These are phyloP conservation scores for Pygoscelis adeliae DNA, from an alignment of 2,113 vertebrate genomes.

Conservation along the genomic window DNA sequence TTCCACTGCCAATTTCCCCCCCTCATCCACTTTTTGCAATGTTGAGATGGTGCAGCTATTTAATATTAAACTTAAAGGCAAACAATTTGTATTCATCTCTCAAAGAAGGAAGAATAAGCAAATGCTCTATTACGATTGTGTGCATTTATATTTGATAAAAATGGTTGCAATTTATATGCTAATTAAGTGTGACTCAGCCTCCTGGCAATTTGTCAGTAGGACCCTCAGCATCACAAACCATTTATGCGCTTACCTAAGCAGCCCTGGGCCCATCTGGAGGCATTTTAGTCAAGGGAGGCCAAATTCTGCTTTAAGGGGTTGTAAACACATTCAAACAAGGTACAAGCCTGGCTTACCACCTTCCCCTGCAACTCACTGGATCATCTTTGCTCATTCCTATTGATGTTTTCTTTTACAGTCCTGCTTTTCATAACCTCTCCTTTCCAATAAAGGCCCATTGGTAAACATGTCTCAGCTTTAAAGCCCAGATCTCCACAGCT, in stretches of 20 bases:
- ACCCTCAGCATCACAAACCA: constrained; percentile 11
- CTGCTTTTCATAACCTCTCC: background rate
- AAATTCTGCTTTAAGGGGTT: background rate
- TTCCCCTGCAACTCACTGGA: accelerated
- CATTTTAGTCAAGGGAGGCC: background rate
- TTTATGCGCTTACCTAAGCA: background rate
- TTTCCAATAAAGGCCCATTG: background rate
- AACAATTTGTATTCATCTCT: constrained; percentile 64
- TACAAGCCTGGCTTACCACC: background rate
- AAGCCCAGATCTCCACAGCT: background rate
- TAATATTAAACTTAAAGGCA: constrained; percentile 51
- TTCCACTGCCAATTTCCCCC: background rate
- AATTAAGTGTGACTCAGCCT: constrained; percentile 61
- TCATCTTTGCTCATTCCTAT: background rate
- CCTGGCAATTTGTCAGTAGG: constrained; percentile 35
- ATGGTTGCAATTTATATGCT: constrained; percentile 73
- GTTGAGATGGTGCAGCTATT: background rate
- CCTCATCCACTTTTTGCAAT: background rate
- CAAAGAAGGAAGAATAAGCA: constrained; percentile 61
- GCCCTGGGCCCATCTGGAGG: background rate
- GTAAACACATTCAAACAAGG: background rate
- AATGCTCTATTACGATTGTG: constrained; percentile 55
- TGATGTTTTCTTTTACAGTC: background rate
- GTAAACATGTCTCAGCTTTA: background rate
- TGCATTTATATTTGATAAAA: constrained; percentile 73